phyloP scores from a whole-genome alignment of 2,888 invertebrate genomes.

The Leptarthrus brevirostris region DNA sequence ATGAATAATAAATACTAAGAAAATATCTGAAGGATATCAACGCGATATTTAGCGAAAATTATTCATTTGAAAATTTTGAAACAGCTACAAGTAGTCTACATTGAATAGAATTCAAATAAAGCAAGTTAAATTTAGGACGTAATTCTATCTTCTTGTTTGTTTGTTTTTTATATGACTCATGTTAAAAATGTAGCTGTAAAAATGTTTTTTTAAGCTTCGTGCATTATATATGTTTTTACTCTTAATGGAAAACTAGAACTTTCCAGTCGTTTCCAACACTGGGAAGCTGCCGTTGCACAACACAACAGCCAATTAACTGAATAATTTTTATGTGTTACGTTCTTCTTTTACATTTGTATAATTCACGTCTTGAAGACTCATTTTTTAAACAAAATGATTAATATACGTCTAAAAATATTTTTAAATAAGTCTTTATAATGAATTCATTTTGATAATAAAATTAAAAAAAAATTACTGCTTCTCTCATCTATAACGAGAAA shows the following conservation, averaged over 20 bases:
- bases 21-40: constrained; percentile 27
- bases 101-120: constrained; percentile 40
- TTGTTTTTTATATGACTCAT: constrained; percentile 35
- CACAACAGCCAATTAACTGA: constrained; percentile 23
- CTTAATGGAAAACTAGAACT: constrained; percentile 42
- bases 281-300: constrained; percentile 32
- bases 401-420: constrained; percentile 36
- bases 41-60: constrained; percentile 37
- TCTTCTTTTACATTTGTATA: constrained; percentile 28
- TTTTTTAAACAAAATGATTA: constrained; percentile 46
- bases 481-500: constrained; percentile 41
- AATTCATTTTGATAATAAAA: constrained; percentile 17
- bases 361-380: constrained; percentile 41
- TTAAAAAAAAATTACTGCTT: constrained; percentile 41
- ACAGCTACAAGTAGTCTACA: constrained; percentile 41
- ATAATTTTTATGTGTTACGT: constrained; percentile 25
- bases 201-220: constrained; percentile 30
- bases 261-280: constrained; percentile 45
- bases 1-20: constrained; percentile 32
- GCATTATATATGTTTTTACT: constrained; percentile 32
- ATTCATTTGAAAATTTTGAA: constrained; percentile 11
- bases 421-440: constrained; percentile 41
- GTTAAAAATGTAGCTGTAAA: constrained; percentile 41
- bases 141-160: constrained; percentile 37
- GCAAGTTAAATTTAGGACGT: constrained; percentile 39